Evolutionary conservation across 2,888 invertebrate species (phyloP).

Genomic region (Leuctra nigra): DNA sequence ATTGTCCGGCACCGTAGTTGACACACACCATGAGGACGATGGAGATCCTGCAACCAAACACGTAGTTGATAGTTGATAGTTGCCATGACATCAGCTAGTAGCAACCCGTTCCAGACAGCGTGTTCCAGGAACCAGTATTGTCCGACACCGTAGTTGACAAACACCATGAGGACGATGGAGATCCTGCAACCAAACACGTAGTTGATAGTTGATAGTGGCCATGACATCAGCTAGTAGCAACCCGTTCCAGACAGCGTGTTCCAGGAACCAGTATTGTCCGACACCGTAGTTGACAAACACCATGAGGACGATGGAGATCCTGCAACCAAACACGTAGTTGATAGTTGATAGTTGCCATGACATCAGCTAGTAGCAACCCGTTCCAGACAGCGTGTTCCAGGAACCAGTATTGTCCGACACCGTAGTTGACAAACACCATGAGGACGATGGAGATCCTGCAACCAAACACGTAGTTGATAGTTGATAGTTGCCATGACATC

Average conservation of each 20-base stretch:
- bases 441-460: slow-evolving; percentile 70
- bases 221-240: slow-evolving; percentile 83
- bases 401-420: slow-evolving; percentile 81
- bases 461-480: too few relatives aligned
- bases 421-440: slow-evolving; percentile 90
- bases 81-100: slow-evolving; percentile 85
- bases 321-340: slow-evolving; percentile 41
- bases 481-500: too few relatives aligned
- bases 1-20: slow-evolving; percentile 83
- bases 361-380: slow-evolving; percentile 81
- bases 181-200: slow-evolving; percentile 51
- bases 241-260: slow-evolving; percentile 92
- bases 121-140: slow-evolving; percentile 83
- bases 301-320: slow-evolving; percentile 79
- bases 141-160: slow-evolving; percentile 86
- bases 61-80: too few relatives aligned
- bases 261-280: slow-evolving; percentile 79
- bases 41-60: slow-evolving; percentile 53
- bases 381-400: slow-evolving; percentile 91
- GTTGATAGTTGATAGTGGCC: too few relatives aligned
- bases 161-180: slow-evolving; percentile 82
- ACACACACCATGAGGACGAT: slow-evolving; percentile 88
- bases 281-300: slow-evolving; percentile 88
- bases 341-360: too few relatives aligned
- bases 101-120: slow-evolving; percentile 88